Evolutionary conservation across 2,888 invertebrate genomes (phyloP).

Genomic region (Sphinx pinastri): DNA sequence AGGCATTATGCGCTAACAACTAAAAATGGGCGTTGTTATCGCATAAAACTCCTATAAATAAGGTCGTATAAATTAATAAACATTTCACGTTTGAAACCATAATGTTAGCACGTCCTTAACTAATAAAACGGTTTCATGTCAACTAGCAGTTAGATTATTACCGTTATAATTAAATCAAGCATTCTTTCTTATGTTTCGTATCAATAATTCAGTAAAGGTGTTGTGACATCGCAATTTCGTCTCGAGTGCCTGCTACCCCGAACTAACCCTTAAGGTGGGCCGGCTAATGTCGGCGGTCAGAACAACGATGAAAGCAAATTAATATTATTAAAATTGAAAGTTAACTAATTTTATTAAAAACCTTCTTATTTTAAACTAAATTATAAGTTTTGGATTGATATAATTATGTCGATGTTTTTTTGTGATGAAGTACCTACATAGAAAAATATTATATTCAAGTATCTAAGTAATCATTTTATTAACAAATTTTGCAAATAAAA

Average conservation of each 20-base stretch:
- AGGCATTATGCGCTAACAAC: slow-evolving; percentile 17
- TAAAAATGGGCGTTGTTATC: slow-evolving; percentile 12
- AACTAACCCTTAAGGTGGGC: slow-evolving; percentile 49
- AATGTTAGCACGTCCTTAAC: slow-evolving; percentile 46
- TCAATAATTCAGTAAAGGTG: slow-evolving; percentile 66
- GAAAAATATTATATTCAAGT: no score
- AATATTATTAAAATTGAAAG: background rate
- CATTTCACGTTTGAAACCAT: slow-evolving; percentile 33
- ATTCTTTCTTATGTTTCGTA: slow-evolving; percentile 64
- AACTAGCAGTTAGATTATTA: slow-evolving; percentile 61
- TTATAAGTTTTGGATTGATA: no score
- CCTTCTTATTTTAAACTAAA: no score
- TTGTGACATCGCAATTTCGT: slow-evolving; percentile 64
- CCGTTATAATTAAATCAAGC: slow-evolving; percentile 72
- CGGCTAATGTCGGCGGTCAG: slow-evolving; percentile 32
- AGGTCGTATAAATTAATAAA: slow-evolving; percentile 26
- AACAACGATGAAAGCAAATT: background rate
- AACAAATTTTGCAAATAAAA: no score
- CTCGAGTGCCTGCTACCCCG: slow-evolving; percentile 55
- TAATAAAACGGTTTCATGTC: slow-evolving; percentile 60
- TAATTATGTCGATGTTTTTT: no score
- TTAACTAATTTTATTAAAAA: no score
- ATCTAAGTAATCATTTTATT: no score
- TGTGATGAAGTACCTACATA: no score
- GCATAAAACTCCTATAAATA: slow-evolving; percentile 22